phyloP scores from a whole-genome alignment of 2,888 invertebrate species.

The Diabrotica balteata region DNA sequence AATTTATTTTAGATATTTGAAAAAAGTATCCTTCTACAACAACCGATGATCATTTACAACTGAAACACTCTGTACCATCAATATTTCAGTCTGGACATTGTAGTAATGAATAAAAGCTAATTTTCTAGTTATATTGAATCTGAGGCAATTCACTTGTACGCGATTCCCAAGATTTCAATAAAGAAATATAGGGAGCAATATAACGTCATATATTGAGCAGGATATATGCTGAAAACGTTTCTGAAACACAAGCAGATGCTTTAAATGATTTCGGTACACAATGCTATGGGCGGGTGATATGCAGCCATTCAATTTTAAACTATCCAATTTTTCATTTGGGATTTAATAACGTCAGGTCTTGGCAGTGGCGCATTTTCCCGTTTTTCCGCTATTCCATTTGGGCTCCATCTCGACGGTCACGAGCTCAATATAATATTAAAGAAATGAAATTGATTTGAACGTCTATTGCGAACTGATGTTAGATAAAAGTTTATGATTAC shows the following conservation, averaged over 20 bases:
- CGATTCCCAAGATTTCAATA: conserved; percentile 34
- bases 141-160: conserved; percentile 26
- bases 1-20: too few relatives aligned
- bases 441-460: conserved; percentile 59
- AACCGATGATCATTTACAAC: too few relatives aligned
- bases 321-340: conserved; percentile 62
- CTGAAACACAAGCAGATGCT: conserved; percentile 50
- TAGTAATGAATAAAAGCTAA: conserved; percentile 17
- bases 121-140: conserved; percentile 19
- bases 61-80: too few relatives aligned
- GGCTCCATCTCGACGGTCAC: conserved; percentile 50
- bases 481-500: conserved; percentile 60
- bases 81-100: too few relatives aligned
- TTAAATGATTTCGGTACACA: conserved; percentile 54
- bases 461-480: conserved; percentile 42
- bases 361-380: conserved; percentile 41
- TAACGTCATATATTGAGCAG: conserved; percentile 33
- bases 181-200: conserved; percentile 32
- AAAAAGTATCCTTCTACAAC: too few relatives aligned
- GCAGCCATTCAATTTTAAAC: conserved; percentile 60
- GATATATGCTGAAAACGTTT: conserved; percentile 42
- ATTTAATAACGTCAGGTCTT: conserved; percentile 61
- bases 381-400: conserved; percentile 36
- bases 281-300: conserved; percentile 51
- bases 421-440: conserved; percentile 60